These are phyloP conservation scores for Eulacestoma nigropectus DNA, from an alignment of 2,113 vertebrate species.

Conservation along the genomic window DNA sequence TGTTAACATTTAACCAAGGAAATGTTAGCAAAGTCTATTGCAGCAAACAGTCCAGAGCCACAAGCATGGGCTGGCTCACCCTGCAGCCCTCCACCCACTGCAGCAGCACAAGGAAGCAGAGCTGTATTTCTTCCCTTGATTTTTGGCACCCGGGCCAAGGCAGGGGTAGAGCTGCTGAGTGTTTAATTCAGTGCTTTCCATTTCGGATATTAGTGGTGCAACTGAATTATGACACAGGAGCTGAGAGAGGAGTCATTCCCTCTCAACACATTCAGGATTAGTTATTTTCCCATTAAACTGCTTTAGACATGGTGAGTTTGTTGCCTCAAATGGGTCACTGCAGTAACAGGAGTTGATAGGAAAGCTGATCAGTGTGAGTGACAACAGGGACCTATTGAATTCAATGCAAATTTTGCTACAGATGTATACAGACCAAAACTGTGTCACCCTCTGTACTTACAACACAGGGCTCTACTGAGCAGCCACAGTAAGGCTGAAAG, in stretches of 20 bases:
- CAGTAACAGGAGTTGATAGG: neutral
- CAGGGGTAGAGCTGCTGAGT: neutral
- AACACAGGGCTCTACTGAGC: neutral
- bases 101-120: neutral
- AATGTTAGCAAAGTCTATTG: neutral
- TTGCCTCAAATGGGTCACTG: conserved; percentile 38
- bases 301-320: conserved; percentile 45
- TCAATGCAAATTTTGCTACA: neutral
- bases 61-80: neutral
- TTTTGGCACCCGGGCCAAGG: neutral
- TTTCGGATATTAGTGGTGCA: neutral
- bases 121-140: neutral
- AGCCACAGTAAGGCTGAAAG: neutral
- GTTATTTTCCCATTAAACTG: conserved; percentile 62
- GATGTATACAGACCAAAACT: neutral
- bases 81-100: neutral
- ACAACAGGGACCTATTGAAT: neutral
- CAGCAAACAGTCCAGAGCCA: neutral
- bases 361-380: neutral
- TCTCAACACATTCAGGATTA: conserved; percentile 55
- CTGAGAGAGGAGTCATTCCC: conserved; percentile 47
- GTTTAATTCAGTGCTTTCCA: conserved; percentile 41
- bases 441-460: neutral
- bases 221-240: conserved; percentile 44
- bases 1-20: neutral